Conservation (phyloP, 2,113 vertebrate genomes). For the Camarhynchus parvulus region DNA sequence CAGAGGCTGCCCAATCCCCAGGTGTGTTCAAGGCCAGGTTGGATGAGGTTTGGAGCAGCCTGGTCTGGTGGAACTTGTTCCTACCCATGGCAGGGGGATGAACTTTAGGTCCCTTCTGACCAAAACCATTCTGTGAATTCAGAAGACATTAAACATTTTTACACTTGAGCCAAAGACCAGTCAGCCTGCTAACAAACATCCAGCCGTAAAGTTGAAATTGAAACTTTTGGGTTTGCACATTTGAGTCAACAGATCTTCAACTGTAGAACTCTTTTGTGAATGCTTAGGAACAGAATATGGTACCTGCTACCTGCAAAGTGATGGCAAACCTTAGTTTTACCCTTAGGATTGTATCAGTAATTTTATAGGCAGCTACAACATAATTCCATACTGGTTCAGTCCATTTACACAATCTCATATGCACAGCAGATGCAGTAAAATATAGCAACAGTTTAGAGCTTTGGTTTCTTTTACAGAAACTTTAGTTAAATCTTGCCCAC, state of each 20-base stretch:
- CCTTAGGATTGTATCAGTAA: not conserved
- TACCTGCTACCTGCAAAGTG: not conserved
- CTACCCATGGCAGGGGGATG: not conserved
- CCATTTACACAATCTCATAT: not conserved
- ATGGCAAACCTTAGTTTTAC: not conserved
- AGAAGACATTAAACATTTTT: not conserved
- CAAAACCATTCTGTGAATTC: not conserved
- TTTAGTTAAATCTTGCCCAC: constrained; percentile 56
- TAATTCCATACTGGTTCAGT: not conserved
- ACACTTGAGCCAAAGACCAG: not conserved
- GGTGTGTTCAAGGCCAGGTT: not conserved
- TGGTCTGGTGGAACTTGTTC: not conserved
- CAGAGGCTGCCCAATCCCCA: not conserved
- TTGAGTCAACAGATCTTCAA: not conserved
- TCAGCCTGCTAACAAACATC: not conserved
- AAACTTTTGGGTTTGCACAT: not conserved
- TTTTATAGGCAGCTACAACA: not conserved
- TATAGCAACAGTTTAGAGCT: constrained; percentile 40
- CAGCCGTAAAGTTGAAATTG: not conserved
- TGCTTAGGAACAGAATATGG: not conserved
- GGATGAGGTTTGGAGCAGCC: accelerated
- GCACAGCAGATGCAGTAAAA: constrained; percentile 20
- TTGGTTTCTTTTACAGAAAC: constrained; percentile 43
- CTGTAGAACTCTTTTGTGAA: not conserved
- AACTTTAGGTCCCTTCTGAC: not conserved